phyloP scores from a whole-genome alignment of 2,888 invertebrate species.

The Fragum fragum region DNA sequence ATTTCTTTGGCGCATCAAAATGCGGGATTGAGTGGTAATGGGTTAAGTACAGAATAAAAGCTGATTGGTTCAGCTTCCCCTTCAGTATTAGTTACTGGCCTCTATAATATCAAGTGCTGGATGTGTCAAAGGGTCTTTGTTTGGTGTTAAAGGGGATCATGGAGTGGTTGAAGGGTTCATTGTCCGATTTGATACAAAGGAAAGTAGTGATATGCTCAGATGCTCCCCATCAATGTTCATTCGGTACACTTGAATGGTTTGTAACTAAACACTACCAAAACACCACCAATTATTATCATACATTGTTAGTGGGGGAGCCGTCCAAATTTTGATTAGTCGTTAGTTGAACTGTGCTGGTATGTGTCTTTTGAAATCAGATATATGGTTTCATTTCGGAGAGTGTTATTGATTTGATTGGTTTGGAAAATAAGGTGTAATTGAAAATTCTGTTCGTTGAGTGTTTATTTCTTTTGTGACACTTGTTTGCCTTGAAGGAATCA shows the following conservation, averaged over 20 bases:
- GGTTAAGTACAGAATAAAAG: too few relatives aligned
- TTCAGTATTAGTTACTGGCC: too few relatives aligned
- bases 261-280: conserved; percentile 26
- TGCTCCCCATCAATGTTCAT: conserved; percentile 25
- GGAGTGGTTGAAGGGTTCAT: background rate
- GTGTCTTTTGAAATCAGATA: conserved; percentile 24
- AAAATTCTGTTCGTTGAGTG: background rate
- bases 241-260: conserved; percentile 24
- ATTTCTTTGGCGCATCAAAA: background rate
- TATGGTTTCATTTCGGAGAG: background rate
- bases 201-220: conserved; percentile 27
- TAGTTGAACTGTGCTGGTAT: conserved; percentile 9
- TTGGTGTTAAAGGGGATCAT: too few relatives aligned
- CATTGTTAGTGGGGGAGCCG: conserved; percentile 10
- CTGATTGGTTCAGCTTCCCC: too few relatives aligned
- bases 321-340: conserved; percentile 6
- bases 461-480: background rate
- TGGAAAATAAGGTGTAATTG: background rate
- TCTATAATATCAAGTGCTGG: too few relatives aligned
- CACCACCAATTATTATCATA: conserved; percentile 19
- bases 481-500: background rate
- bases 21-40: background rate
- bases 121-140: too few relatives aligned
- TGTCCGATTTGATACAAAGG: background rate
- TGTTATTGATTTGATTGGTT: conserved; percentile 2